Conservation (phyloP, 2,888 invertebrate species). For the Graphium colonna region DNA sequence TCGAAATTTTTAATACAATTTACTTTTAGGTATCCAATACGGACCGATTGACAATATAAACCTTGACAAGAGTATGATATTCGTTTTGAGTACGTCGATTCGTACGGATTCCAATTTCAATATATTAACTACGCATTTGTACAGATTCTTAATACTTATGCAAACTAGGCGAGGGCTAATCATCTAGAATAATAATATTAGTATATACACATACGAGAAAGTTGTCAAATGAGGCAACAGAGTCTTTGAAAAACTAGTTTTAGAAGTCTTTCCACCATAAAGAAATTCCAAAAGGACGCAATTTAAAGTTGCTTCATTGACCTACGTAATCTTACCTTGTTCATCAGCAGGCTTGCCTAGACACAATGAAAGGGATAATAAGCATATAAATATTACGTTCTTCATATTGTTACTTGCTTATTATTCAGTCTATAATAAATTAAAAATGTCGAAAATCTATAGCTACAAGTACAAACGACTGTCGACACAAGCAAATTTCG, state of each 20-base stretch:
- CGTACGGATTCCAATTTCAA: no score
- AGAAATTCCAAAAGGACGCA: constrained; percentile 48
- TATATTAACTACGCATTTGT: no score
- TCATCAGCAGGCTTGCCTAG: constrained; percentile 41
- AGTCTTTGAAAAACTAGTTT: constrained; percentile 39
- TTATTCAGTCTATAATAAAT: constrained; percentile 18
- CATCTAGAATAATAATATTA: neutral
- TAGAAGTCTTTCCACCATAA: constrained; percentile 35
- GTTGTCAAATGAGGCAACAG: constrained; percentile 22
- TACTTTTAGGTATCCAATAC: no score
- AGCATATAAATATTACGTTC: constrained; percentile 58
- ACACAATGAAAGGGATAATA: constrained; percentile 55
- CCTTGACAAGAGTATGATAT: no score
- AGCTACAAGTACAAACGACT: constrained; percentile 9
- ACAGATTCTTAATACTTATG: no score
- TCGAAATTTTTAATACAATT: no score
- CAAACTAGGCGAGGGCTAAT: no score
- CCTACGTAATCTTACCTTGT: constrained; percentile 43
- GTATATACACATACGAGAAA: neutral
- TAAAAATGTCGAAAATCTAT: constrained; percentile 15
- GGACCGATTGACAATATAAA: no score
- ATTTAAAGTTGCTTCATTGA: constrained; percentile 34
- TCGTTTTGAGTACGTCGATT: no score
- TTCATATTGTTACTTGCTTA: constrained; percentile 47
- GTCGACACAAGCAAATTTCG: constrained; percentile 18